These are phyloP conservation scores for Heliconius congener DNA, from an alignment of 1,140 invertebrate species.

Conservation along the genomic window DNA sequence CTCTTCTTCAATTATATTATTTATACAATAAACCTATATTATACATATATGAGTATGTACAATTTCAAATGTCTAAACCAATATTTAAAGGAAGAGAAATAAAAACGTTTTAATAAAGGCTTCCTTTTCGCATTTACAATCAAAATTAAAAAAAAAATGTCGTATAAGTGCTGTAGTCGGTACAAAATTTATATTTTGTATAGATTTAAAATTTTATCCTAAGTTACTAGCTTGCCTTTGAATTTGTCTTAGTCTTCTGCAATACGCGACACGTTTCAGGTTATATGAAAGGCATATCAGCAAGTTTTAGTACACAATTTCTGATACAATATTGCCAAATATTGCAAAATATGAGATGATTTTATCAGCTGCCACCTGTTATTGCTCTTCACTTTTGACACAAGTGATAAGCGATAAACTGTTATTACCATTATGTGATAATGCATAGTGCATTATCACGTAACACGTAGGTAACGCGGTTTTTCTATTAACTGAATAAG, in stretches of 20 bases:
- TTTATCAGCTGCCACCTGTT: not conserved
- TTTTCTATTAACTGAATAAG: not conserved
- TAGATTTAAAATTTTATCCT: not conserved
- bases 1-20: too few relatives aligned
- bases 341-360: constrained; percentile 3
- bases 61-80: too few relatives aligned
- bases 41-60: too few relatives aligned
- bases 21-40: too few relatives aligned
- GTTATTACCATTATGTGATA: not conserved
- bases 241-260: not conserved
- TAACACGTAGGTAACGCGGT: not conserved
- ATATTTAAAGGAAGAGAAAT: too few relatives aligned
- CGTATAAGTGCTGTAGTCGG: too few relatives aligned
- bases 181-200: too few relatives aligned
- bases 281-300: not conserved
- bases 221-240: not conserved
- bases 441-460: not conserved
- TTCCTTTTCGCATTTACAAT: not conserved
- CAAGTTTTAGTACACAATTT: not conserved
- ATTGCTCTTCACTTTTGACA: not conserved
- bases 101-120: too few relatives aligned
- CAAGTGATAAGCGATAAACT: constrained; percentile 8
- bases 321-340: not conserved
- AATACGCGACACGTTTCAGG: not conserved
- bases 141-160: not conserved